Conservation (phyloP, 2,113 vertebrate species). For the Chaetura pelagica region DNA sequence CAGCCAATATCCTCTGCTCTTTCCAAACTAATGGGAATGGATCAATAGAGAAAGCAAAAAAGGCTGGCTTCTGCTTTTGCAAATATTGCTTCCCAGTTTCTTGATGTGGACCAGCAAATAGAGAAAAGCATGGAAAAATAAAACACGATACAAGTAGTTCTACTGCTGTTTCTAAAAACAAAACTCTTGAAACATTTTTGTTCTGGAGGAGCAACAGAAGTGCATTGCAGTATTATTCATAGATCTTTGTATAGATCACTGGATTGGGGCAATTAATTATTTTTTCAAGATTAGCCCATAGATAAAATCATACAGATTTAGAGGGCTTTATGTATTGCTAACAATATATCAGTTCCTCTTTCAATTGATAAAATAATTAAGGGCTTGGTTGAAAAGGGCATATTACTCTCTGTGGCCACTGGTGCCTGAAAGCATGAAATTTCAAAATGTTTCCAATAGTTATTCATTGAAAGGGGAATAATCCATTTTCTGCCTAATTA, state of each 20-base stretch:
- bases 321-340: neutral
- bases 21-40: neutral
- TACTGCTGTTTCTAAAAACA: neutral
- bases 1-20: neutral
- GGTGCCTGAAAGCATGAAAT: conserved; percentile 65
- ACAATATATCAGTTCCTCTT: conserved; percentile 28
- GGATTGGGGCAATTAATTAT: neutral
- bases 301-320: neutral
- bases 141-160: neutral
- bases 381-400: conserved; percentile 38
- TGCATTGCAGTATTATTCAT: neutral
- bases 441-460: conserved; percentile 43
- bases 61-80: neutral
- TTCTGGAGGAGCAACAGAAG: neutral
- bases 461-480: conserved; percentile 44
- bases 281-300: neutral
- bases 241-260: neutral
- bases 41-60: neutral
- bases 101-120: neutral
- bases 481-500: conserved; percentile 65
- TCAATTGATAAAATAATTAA: conserved; percentile 60
- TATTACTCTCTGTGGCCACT: neutral
- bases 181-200: neutral
- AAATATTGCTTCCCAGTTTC: neutral
- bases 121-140: neutral